A percentile compares a stretch with the other conserved stretches of the same genome.
Evolutionary conservation across 2,113 vertebrate species (phyloP).

Genomic region (Aegotheles bennettii): DNA sequence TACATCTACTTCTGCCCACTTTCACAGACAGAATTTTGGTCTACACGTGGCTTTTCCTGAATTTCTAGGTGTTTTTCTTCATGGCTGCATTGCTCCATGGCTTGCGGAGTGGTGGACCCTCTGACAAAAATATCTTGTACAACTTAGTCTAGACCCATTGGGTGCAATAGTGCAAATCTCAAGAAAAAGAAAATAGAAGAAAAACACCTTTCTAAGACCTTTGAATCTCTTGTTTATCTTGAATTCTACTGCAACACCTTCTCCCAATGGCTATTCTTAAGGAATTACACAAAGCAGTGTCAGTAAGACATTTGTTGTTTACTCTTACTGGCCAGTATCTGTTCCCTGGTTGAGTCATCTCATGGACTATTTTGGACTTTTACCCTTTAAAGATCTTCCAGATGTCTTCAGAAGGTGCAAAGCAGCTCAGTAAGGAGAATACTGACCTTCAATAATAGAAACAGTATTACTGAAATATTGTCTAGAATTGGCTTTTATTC

Average conservation of each 20-base stretch:
- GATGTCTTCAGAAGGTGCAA: not conserved
- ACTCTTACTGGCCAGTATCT: not conserved
- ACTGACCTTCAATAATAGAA: not conserved
- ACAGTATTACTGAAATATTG: not conserved
- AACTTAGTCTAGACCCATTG: not conserved
- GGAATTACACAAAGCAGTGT: not conserved
- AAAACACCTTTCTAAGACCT: not conserved
- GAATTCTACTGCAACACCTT: not conserved
- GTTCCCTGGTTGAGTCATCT: not conserved
- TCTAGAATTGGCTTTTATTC: not conserved
- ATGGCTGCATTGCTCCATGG: not conserved
- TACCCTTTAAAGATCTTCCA: not conserved
- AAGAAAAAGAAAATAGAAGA: not conserved
- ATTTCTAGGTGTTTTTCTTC: not conserved
- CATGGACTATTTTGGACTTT: not conserved
- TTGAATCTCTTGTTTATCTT: not conserved
- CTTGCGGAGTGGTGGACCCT: not conserved
- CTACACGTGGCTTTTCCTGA: not conserved
- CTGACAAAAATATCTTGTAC: not conserved
- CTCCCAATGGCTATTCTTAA: not conserved
- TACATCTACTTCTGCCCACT: not conserved
- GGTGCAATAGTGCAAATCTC: not conserved
- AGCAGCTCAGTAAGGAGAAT: not conserved
- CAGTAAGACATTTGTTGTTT: not conserved
- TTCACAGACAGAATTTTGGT: not conserved